Evolutionary conservation across 2,888 invertebrate genomes (phyloP), one percentile per base, ranked within the genome.

Genomic region (Cerastis rubricosa): DNA sequence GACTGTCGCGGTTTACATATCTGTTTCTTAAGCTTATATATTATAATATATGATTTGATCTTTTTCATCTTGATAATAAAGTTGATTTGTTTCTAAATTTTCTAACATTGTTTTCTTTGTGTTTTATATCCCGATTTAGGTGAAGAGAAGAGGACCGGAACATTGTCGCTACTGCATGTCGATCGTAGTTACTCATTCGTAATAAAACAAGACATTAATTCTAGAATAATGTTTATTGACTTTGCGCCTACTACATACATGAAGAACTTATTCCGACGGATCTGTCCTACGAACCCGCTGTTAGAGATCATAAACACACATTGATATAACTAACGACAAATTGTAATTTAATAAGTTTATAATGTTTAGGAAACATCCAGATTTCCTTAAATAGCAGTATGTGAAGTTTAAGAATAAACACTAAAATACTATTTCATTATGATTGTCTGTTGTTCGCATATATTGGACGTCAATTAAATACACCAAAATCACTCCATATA

Each of bases 1-100:
- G 69, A 67, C 40, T 54, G 81, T 80, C 89, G 89, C 91, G 89
- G 91, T 89, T 87, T 88, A 94, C 95, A 94, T 94, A 94, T 95
- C 95, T 93, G 94, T 93, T 94, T 91, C 91, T 91, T 95, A 95
- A 94, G 96, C 96, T 96, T 95, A 94, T 95, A 85, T 88, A 92
- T 93, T 92, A 88, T 90, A 91, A 80, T 77, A 77, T 73, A 95
- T 96, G 92, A 96, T 96, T 96, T 96, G 94, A 96, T 96, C 95
- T 96, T 96, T 96, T 96, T 95, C 96, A 96, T 96, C 96, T 96
- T 95, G 94, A 96, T 96, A 96, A 96, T 96, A 96, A 96, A 96
- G 95, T 96, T 96, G 95, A 96, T 96, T 96, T 96, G 96, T 96
- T 96, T 96, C 95, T 96, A 96, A 96, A 95, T 96, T 96, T 95